phyloP scores from a whole-genome alignment of 2,113 vertebrate genomes.

The Typhlomys cinereus region DNA sequence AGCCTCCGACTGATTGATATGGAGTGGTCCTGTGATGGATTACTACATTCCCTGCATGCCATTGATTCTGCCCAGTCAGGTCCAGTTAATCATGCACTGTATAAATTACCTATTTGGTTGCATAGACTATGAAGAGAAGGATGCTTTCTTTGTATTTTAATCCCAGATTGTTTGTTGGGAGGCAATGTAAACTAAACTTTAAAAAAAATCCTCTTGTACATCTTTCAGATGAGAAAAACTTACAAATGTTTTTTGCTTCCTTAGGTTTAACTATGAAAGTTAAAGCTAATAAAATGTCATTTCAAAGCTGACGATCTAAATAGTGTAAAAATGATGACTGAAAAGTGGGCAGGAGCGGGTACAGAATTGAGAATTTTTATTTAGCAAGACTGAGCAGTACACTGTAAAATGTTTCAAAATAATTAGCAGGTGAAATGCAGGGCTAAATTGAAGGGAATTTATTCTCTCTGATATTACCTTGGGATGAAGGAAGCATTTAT shows the following conservation, averaged over 20 bases:
- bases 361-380: conserved; percentile 35
- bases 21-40: conserved; percentile 43
- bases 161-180: conserved; percentile 64
- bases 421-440: conserved; percentile 57
- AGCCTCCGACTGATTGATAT: conserved; percentile 46
- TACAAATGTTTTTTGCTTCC: not conserved
- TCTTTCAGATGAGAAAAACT: conserved; percentile 52
- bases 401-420: conserved; percentile 60
- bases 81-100: conserved; percentile 8
- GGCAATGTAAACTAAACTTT: conserved; percentile 53
- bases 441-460: conserved; percentile 59
- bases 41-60: not conserved
- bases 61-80: conserved; percentile 56
- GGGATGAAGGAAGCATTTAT: conserved; percentile 57
- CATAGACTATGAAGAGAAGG: conserved; percentile 54
- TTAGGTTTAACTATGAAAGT: conserved; percentile 7
- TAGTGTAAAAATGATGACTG: not conserved
- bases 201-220: conserved; percentile 39
- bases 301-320: conserved; percentile 26
- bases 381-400: not conserved
- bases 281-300: conserved; percentile 3
- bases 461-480: conserved; percentile 46
- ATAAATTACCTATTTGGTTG: conserved; percentile 42
- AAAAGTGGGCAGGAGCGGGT: not conserved
- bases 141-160: conserved; percentile 57